Percentiles rank a stretch among this genome's conserved stretches.
Evolutionary conservation across 2,797 vertebrate genomes (phyloP).

Genomic region (Acestrorhynchus altus): DNA sequence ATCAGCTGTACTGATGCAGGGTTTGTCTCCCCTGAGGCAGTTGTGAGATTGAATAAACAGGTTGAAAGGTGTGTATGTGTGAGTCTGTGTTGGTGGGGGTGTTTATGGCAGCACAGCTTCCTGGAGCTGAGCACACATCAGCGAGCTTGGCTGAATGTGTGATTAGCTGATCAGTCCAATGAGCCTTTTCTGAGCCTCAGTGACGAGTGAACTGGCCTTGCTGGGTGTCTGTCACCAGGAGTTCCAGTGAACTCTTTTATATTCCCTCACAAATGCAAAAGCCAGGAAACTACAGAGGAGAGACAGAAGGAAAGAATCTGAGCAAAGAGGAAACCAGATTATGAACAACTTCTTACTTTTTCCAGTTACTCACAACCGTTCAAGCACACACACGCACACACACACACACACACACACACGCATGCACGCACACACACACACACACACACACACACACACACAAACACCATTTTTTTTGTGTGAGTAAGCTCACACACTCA

Average conservation of each 20-base stretch:
- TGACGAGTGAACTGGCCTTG: conserved; percentile 2
- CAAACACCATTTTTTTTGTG: too few relatives aligned
- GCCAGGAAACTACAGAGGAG: conserved; percentile 44
- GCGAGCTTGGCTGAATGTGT: too few relatives aligned
- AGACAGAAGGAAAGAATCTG: conserved; percentile 17
- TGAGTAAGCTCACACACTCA: not conserved
- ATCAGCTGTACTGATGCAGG: conserved; percentile 24
- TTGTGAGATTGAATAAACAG: conserved; percentile 37
- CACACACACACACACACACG: conserved; percentile 9
- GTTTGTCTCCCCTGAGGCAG: conserved; percentile 24
- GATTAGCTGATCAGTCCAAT: not conserved
- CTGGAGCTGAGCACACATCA: not conserved
- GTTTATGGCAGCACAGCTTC: conserved; percentile 4
- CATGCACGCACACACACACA: conserved; percentile 29
- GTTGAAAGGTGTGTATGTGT: conserved; percentile 34
- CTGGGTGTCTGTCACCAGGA: conserved; percentile 21
- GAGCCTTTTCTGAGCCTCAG: not conserved
- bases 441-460: not conserved
- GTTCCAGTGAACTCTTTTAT: conserved; percentile 6
- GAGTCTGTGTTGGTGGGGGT: conserved; percentile 26
- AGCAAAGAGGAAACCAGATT: conserved; percentile 44
- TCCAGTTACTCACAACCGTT: conserved; percentile 26
- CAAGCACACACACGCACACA: conserved; percentile 19
- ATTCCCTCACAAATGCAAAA: conserved; percentile 26
- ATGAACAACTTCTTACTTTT: conserved; percentile 14